Conservation (phyloP, 2,797 vertebrate genomes). For the Onychomys arenicola region DNA sequence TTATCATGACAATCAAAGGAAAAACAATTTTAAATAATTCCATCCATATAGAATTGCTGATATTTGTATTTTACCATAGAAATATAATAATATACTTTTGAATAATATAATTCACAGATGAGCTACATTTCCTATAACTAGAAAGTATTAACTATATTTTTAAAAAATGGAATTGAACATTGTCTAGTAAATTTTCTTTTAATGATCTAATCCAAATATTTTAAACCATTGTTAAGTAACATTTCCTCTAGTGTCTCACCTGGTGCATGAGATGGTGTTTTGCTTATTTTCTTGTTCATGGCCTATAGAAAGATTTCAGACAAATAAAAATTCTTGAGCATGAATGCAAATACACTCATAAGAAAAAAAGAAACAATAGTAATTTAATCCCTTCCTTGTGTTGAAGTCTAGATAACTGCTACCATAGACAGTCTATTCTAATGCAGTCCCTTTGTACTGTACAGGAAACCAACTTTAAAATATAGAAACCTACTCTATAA, state of each 20-base stretch:
- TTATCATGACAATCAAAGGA: background rate
- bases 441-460: background rate
- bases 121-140: background rate
- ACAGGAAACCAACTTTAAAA: background rate
- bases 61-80: background rate
- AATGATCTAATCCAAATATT: background rate
- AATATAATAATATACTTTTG: background rate
- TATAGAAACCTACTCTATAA: background rate
- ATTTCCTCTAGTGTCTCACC: background rate
- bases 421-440: background rate
- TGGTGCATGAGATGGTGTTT: background rate
- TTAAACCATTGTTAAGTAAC: background rate
- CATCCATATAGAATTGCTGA: background rate
- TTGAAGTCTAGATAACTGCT: background rate
- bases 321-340: background rate
- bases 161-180: background rate
- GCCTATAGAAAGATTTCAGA: background rate
- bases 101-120: background rate
- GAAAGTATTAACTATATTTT: background rate
- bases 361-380: background rate
- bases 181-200: background rate
- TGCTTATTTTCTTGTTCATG: background rate
- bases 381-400: background rate
- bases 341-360: background rate
- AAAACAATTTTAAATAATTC: background rate